Conservation (phyloP, 2,888 invertebrate genomes). For the Tenthredo distinguenda region DNA sequence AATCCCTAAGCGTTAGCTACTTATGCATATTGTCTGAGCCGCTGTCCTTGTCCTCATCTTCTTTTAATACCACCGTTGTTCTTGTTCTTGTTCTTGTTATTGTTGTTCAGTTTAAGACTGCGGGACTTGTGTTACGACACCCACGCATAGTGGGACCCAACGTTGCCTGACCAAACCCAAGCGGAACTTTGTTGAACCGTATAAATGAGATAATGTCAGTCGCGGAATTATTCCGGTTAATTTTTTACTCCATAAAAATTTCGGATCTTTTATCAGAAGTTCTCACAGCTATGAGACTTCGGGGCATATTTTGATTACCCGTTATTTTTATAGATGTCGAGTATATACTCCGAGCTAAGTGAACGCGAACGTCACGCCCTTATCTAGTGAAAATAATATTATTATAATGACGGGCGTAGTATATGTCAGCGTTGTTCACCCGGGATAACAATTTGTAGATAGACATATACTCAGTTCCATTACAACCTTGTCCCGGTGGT, state of each 20-base stretch:
- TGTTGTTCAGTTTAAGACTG: background rate
- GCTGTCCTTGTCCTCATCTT: background rate
- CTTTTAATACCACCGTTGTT: background rate
- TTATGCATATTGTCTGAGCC: conserved; percentile 14
- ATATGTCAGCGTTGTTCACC: background rate
- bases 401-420: conserved; percentile 5
- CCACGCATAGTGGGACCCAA: conserved; percentile 21
- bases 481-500: conserved; percentile 19
- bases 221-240: background rate
- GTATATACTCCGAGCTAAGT: background rate
- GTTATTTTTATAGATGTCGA: background rate
- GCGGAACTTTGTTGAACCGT: conserved; percentile 19
- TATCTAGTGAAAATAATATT: conserved; percentile 19
- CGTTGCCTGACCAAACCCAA: conserved; percentile 40
- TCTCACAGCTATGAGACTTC: background rate
- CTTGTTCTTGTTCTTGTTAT: background rate
- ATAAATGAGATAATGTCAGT: background rate
- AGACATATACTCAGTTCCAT: background rate
- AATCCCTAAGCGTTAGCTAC: background rate
- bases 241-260: background rate
- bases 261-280: background rate
- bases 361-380: conserved; percentile 18
- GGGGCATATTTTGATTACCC: background rate
- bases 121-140: conserved; percentile 15
- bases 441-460: background rate